Evolutionary conservation across 2,888 invertebrate species (phyloP).

Genomic region (Chaitophorus viminalis): DNA sequence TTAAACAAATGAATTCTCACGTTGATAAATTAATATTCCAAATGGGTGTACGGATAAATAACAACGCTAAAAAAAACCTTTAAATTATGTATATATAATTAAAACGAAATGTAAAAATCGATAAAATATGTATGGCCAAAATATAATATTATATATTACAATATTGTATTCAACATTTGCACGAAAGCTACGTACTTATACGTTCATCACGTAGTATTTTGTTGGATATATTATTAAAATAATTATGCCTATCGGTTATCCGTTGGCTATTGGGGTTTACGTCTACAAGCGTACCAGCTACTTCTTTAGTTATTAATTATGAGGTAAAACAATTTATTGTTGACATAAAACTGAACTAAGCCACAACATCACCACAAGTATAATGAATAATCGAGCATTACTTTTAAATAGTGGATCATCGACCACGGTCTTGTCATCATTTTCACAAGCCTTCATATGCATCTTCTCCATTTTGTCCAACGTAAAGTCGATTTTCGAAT

Average conservation of each 20-base stretch:
- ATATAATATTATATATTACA: no score
- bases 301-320: neutral
- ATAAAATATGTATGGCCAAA: no score
- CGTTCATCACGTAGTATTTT: no score
- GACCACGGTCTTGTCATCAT: neutral
- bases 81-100: neutral
- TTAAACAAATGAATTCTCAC: neutral
- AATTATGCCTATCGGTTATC: neutral
- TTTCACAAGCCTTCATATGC: slow-evolving; percentile 45
- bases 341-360: neutral
- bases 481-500: slow-evolving; percentile 66
- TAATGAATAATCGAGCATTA: neutral
- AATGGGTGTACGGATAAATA: neutral
- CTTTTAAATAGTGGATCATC: slow-evolving; percentile 36
- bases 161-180: no score
- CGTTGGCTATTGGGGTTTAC: neutral
- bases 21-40: slow-evolving; percentile 5
- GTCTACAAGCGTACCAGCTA: no score
- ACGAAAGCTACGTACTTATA: no score
- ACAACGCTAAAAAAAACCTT: neutral
- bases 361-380: neutral
- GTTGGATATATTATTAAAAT: neutral
- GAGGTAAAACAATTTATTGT: neutral
- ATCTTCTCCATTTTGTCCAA: slow-evolving; percentile 66
- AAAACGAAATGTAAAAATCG: no score